phyloP scores from a whole-genome alignment of 2,797 vertebrate species.

The Apogon hyalosoma region DNA sequence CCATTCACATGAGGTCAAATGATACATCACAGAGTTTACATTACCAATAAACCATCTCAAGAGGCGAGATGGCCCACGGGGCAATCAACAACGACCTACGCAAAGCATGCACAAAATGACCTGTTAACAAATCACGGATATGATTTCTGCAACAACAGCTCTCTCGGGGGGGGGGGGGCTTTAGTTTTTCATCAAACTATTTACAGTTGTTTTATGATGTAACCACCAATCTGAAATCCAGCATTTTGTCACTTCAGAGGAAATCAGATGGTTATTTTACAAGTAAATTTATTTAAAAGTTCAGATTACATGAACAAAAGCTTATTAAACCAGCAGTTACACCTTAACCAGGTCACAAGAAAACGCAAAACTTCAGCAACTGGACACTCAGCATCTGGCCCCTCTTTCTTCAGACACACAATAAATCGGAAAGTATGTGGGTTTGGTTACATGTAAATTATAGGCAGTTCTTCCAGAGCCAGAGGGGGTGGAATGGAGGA shows the following conservation, averaged over 20 bases:
- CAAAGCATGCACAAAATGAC: constrained; percentile 24
- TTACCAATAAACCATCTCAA: constrained; percentile 73
- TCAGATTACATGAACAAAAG: background rate
- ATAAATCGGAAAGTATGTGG: constrained; percentile 78
- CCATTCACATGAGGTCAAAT: constrained; percentile 75
- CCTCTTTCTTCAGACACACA: constrained; percentile 81
- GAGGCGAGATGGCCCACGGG: constrained; percentile 45
- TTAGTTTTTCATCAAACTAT: constrained; percentile 30
- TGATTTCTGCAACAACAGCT: constrained; percentile 42
- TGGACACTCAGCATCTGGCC: constrained; percentile 76
- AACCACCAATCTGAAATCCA: background rate
- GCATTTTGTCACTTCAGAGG: constrained; percentile 31
- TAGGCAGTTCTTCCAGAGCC: constrained; percentile 77
- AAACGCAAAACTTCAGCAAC: constrained; percentile 66
- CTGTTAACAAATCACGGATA: constrained; percentile 29
- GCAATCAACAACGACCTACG: constrained; percentile 14
- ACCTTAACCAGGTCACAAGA: constrained; percentile 41
- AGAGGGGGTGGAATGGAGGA: constrained; percentile 67
- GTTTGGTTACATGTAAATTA: constrained; percentile 85
- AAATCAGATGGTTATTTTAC: constrained; percentile 29
- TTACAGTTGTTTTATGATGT: constrained; percentile 23
- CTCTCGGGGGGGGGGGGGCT: constrained; percentile 43
- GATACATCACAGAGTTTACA: constrained; percentile 68
- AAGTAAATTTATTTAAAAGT: background rate
- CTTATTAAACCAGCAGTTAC: constrained; percentile 26